Evolutionary conservation across 2,888 invertebrate species (phyloP).

Genomic region (Cephus pulcher): DNA sequence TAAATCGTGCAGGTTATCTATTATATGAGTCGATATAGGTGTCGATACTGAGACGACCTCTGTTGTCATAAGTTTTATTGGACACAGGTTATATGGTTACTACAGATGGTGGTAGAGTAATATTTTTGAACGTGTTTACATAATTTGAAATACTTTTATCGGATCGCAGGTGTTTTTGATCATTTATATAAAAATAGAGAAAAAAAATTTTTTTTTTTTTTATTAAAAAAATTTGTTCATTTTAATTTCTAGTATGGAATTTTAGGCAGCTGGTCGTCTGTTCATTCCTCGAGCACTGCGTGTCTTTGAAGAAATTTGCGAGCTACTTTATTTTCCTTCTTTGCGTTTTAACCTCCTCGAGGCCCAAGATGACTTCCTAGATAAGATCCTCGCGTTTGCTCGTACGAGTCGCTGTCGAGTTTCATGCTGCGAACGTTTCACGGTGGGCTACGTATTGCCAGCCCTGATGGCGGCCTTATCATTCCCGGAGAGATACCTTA

Average conservation of each 20-base stretch:
- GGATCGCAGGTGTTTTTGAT: neutral
- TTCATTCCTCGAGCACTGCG: neutral
- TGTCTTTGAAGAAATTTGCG: neutral
- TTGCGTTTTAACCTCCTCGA: neutral
- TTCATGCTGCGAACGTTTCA: conserved; percentile 4
- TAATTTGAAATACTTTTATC: neutral
- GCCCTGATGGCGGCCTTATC: conserved; percentile 4
- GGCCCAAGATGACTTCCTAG: neutral
- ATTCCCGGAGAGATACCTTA: conserved; percentile 2
- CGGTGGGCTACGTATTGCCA: conserved; percentile 1
- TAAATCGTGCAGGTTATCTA: neutral
- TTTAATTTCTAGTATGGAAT: neutral
- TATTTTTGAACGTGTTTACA: neutral
- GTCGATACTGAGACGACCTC: neutral
- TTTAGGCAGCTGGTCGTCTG: neutral
- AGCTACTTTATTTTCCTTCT: neutral
- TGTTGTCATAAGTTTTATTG: neutral
- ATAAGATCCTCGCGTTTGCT: conserved; percentile 1
- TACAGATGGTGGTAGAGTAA: neutral
- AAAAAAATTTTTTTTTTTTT: too few relatives aligned
- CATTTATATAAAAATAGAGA: neutral
- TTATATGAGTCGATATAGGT: neutral
- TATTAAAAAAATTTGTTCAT: neutral
- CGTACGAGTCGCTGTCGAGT: neutral
- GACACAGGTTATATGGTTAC: neutral